Base-by-base conservation (phyloP, 2,888 invertebrate genomes). In the Eristalinus aeneus region DNA sequence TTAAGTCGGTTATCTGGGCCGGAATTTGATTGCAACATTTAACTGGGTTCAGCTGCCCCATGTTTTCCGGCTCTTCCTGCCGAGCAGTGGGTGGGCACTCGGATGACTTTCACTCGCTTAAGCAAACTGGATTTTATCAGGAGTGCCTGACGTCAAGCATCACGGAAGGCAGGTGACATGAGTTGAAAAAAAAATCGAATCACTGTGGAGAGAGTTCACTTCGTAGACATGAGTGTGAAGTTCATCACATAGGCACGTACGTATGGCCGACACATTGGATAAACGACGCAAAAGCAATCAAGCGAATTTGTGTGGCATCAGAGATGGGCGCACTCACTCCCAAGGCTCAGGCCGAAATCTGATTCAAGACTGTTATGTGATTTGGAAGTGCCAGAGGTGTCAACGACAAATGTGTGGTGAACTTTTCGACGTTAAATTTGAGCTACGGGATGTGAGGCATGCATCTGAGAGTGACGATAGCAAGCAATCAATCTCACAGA, bases 1-100 rank as follows among this genome's bases (percentile, higher is more conserved):
- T 32, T 81, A 81, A 81, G 71, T 69, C 20, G 46, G 53, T 81
- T 75, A 81, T 65, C 75, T 69, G 76, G 6, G n/a, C 64, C 46
- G 22, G 65, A 81, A 81, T 71, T 75, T 65, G 65, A 81, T 81
- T 81, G 60, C 65, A 61, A 34, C 54, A 16, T 75, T 64, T 46
- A 34, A 22, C 34, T 20, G 31, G n/a, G 56, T 39, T 46, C 31
- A 71, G 22, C 8, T 8, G 46, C 16, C 16, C 16, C 16, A 46
- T 16, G 6, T 16, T 16, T 16, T 6, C 16, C 8, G n/a, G 8
- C 16, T 16, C 46, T 16, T 9, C 46, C n/a, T 16, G 16, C n/a
- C 0, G 16, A 5, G 27, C 27, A 5, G 5, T 27, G 46, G n/a
- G 46, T 8, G n/a, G n/a, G 8, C 8, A 20, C n/a, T 32, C 32